These are phyloP conservation scores for Drosophila simulans DNA, from an alignment of 1,140 invertebrate genomes.

Conservation along the genomic window DNA sequence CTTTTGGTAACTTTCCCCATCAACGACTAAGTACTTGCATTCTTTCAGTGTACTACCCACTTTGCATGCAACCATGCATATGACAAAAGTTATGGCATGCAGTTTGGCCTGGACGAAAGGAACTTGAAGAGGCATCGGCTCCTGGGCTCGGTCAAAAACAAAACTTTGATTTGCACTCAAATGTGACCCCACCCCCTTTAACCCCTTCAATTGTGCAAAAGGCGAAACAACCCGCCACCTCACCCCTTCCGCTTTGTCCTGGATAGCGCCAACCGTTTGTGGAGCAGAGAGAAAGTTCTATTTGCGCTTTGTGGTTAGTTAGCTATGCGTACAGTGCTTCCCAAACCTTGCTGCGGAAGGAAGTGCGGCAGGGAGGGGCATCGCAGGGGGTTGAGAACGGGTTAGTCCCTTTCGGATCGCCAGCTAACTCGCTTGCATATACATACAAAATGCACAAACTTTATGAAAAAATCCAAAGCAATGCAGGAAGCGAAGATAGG, in stretches of 20 bases:
- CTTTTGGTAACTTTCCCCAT: no score
- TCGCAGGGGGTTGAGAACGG: not conserved
- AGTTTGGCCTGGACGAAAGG: conserved; percentile 27
- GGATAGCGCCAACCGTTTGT: not conserved
- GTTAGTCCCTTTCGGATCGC: not conserved
- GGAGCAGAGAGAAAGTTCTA: conserved; percentile 39
- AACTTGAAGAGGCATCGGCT: conserved; percentile 49
- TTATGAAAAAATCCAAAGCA: conserved; percentile 55
- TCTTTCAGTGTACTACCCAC: not conserved
- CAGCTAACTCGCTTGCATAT: conserved; percentile 11
- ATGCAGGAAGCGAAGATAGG: conserved; percentile 33
- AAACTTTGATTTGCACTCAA: conserved; percentile 56
- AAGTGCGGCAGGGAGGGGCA: conserved; percentile 6
- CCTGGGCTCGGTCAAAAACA: conserved; percentile 50
- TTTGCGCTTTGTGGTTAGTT: conserved; percentile 54
- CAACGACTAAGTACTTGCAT: no score
- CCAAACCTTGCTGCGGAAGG: conserved; percentile 43
- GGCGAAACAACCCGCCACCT: not conserved
- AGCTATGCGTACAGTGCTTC: conserved; percentile 46
- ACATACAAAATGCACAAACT: conserved; percentile 50
- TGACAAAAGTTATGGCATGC: conserved; percentile 51
- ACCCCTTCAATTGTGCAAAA: conserved; percentile 17
- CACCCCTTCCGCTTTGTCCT: not conserved
- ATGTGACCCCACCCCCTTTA: conserved; percentile 7
- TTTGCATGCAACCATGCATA: conserved; percentile 33